Base-by-base conservation (phyloP, 1,140 invertebrate genomes). In the Macrocentrus cingulum region DNA sequence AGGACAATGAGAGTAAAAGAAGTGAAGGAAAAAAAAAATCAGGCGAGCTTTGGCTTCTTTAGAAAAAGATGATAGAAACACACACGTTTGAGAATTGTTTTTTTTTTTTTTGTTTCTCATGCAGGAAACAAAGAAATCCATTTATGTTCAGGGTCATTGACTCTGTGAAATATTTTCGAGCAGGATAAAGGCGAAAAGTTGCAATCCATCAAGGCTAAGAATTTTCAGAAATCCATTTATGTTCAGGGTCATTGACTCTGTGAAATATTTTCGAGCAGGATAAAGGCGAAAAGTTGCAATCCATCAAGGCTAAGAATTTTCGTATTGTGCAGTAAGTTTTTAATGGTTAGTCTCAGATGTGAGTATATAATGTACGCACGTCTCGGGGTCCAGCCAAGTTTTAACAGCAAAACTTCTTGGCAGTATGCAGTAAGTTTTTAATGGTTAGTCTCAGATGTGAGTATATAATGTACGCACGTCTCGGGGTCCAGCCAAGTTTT, bases 361-460 rank as follows among this genome's bases (percentile, higher is more conserved):
- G n/a, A n/a, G n/a, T n/a, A n/a, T n/a, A n/a, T n/a, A n/a, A n/a
- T n/a, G n/a, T n/a, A n/a, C n/a, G n/a, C n/a, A n/a, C n/a, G n/a
- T n/a, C n/a, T n/a, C n/a, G n/a, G n/a, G n/a, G n/a, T n/a, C 25
- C 25, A 29, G 25, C 25, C 52, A 56, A 76, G 67, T 77, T 77
- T 76, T 73, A 76, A 77, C 74, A 72, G 72, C 66, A 71, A 73
- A 77, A 79, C 67, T 79, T 73, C 48, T 16, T 59, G 65, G n/a
- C n/a, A n/a, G n/a, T n/a, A n/a, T n/a, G n/a, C n/a, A n/a, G n/a
- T n/a, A n/a, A n/a, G n/a, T n/a, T n/a, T n/a, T n/a, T n/a, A n/a
- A n/a, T n/a, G n/a, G n/a, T n/a, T n/a, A n/a, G n/a, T n/a, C n/a
- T n/a, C n/a, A n/a, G n/a, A n/a, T n/a, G n/a, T n/a, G n/a, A n/a